Base-by-base conservation (phyloP, 1,140 invertebrate genomes). In the Acromyrmex echinatior region DNA sequence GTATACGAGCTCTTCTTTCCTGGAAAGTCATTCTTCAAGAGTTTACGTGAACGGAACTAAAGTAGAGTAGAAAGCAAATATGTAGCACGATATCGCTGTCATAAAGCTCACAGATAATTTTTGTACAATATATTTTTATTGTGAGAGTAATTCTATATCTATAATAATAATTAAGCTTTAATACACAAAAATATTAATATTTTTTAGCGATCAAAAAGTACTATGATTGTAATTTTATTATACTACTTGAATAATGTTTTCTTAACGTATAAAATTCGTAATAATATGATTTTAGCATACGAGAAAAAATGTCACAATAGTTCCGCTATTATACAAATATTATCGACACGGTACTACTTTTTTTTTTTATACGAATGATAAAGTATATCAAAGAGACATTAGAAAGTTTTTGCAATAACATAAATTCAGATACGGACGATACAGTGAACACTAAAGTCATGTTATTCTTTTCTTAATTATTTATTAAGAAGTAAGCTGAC, bases 11-110 rank as follows among this genome's bases (percentile, higher is more conserved):
- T 49, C 51, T 73, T 71, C 35, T 45, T 58, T 58, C 21, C 35
- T 14, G 31, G 18, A 73, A 81, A 31, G 70, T 70, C 10, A 39
- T 58, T 81, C 51, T 79, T 79, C 76, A n/a, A 63, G 14, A 25
- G 18, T 21, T 63, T 9, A 25, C 16, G 14, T 2, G 16, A 58
- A 56, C 18, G 12, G 49, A 39, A 65, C 39, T 77, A 63, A 65
- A 74, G 1, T 25, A 62, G 35, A 49, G 1, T 28, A 56, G 18
- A 45, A 10, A 65, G 28, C 1, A 53, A 78, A 85, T 7, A 25
- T 39, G 4, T 6, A 7, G 10, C 14, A 14, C 25, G n/a, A 66
- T 25, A 80, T 58, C 14, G 7, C 16, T 31, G 16, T 79, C 66
- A 31, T 66, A 51, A 66, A 28, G 12, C 7, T 49, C 25, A n/a